Conservation (phyloP, 2,797 vertebrate species). For the Onychomys torridus region DNA sequence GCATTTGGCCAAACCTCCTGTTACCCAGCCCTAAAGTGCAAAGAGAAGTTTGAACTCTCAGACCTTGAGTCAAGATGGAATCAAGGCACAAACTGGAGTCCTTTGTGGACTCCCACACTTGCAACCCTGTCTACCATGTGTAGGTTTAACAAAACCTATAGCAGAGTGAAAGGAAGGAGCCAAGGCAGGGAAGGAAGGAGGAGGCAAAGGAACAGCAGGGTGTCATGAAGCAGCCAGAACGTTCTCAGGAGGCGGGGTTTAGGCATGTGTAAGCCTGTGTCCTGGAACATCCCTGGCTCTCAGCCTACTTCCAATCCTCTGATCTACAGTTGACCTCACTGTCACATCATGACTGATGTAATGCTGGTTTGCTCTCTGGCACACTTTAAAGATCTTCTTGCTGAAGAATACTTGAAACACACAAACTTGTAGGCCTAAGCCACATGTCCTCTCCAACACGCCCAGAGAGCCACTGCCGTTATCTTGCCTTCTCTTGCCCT, state of each 20-base stretch:
- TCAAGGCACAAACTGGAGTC: not conserved
- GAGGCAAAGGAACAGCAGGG: rapidly evolving
- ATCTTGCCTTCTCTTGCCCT: not conserved
- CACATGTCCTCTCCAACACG: not conserved
- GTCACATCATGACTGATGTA: not conserved
- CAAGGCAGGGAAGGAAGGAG: not conserved
- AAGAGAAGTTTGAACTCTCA: too few relatives aligned
- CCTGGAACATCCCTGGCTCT: not conserved
- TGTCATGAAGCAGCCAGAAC: not conserved
- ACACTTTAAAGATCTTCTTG: not conserved
- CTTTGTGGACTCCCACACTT: not conserved
- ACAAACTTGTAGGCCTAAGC: not conserved
- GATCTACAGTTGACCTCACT: not conserved
- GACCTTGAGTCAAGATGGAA: too few relatives aligned
- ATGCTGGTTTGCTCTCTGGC: not conserved
- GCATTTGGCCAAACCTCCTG: too few relatives aligned
- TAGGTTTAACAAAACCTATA: not conserved
- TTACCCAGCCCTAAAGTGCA: too few relatives aligned
- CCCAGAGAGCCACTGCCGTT: not conserved
- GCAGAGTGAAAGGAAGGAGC: not conserved
- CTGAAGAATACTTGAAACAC: not conserved
- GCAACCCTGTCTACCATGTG: not conserved
- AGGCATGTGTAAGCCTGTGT: not conserved
- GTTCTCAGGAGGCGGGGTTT: not conserved
- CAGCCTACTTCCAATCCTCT: not conserved